Conservation (phyloP, 2,888 invertebrate genomes). For the Leptinotarsa tumamoca region DNA sequence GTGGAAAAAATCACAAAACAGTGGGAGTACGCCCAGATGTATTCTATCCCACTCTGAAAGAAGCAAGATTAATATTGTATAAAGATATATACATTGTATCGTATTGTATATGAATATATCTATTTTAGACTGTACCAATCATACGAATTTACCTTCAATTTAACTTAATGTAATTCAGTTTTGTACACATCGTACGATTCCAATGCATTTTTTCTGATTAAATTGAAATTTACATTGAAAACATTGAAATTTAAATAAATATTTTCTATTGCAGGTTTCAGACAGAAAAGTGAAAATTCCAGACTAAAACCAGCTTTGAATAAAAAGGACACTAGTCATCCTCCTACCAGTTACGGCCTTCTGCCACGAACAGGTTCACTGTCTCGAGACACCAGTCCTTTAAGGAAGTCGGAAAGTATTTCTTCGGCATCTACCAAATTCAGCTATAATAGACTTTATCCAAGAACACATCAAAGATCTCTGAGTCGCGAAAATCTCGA, state of each 20-base stretch:
- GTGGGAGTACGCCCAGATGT: too few relatives aligned
- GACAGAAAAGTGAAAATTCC: slow-evolving; percentile 37
- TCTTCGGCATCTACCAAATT: slow-evolving; percentile 68
- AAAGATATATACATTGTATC: not conserved
- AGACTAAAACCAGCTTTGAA: slow-evolving; percentile 56
- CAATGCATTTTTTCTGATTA: too few relatives aligned
- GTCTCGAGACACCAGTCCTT: slow-evolving; percentile 72
- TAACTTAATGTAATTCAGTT: too few relatives aligned
- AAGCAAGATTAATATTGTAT: too few relatives aligned
- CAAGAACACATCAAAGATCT: slow-evolving; percentile 63
- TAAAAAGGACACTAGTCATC: slow-evolving; percentile 65
- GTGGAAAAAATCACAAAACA: not conserved
- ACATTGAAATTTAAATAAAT: not conserved
- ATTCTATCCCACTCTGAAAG: too few relatives aligned
- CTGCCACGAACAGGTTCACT: slow-evolving; percentile 58
- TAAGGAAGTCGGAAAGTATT: slow-evolving; percentile 63
- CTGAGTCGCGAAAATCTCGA: slow-evolving; percentile 61
- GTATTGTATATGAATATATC: too few relatives aligned
- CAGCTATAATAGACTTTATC: slow-evolving; percentile 69
- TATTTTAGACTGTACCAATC: too few relatives aligned
- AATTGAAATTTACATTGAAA: too few relatives aligned
- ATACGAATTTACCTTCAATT: too few relatives aligned
- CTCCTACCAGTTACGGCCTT: slow-evolving; percentile 68
- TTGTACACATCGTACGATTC: too few relatives aligned
- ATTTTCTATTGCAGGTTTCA: slow-evolving; percentile 39